Percentiles rank a stretch among this genome's conserved stretches.
These are phyloP conservation scores for Thaumetopoea pityocampa DNA, from an alignment of 1,140 invertebrate species.

Conservation along the genomic window DNA sequence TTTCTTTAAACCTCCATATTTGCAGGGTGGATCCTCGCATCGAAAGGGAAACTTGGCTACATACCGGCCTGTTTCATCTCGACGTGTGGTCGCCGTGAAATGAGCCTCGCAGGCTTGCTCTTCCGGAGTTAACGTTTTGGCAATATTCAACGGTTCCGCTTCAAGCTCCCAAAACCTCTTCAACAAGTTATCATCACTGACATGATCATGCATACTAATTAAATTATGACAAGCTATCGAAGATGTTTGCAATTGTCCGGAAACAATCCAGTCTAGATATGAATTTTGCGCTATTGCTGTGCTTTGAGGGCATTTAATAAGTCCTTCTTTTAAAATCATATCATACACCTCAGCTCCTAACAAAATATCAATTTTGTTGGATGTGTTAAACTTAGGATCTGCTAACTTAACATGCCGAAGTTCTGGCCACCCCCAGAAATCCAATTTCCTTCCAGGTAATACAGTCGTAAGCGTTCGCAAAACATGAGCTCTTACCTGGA, in stretches of 20 bases:
- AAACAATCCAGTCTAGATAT: constrained; percentile 21
- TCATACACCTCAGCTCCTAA: constrained; percentile 3
- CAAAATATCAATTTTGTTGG: constrained; percentile 12
- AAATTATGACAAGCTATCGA: constrained; percentile 10
- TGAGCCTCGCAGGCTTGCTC: constrained; percentile 15
- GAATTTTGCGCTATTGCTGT: constrained; percentile 19
- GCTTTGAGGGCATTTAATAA: constrained; percentile 13
- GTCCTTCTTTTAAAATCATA: constrained; percentile 7
- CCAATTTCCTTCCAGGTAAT: constrained; percentile 1
- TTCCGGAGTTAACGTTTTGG: constrained; percentile 3
- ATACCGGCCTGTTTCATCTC: constrained; percentile 17
- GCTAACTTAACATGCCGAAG: constrained; percentile 2
- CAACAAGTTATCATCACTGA: constrained; percentile 17
- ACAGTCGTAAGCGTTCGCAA: constrained; percentile 4
- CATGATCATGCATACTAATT: constrained; percentile 8
- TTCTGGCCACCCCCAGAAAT: constrained; percentile 1
- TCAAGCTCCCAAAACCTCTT: constrained; percentile 22
- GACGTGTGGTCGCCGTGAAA: constrained; percentile 9
- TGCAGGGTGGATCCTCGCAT: constrained; percentile 3
- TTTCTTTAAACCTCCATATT: constrained; percentile 13
- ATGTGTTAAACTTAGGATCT: constrained; percentile 3
- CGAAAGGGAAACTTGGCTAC: constrained; percentile 19
- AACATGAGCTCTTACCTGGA: constrained; percentile 5
- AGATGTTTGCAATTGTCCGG: constrained; percentile 9
- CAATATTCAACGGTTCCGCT: constrained; percentile 11